phyloP scores from a whole-genome alignment of 2,888 invertebrate species.

The Synanthedon myopaeformis region DNA sequence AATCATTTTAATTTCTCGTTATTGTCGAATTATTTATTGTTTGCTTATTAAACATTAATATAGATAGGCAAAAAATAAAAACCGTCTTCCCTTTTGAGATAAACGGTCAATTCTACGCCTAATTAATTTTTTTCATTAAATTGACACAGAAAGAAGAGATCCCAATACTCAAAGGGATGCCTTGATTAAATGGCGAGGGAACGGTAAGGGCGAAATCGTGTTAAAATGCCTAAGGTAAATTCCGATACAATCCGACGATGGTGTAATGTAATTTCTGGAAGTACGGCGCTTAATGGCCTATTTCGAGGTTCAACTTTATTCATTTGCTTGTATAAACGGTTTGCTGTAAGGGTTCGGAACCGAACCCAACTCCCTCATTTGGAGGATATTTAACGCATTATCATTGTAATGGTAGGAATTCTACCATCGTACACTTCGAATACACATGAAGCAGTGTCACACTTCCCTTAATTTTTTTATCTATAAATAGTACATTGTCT shows the following conservation, averaged over 20 bases:
- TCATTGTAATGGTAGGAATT: slow-evolving; percentile 28
- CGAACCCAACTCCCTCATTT: slow-evolving; percentile 12
- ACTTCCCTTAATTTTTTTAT: too few species aligned
- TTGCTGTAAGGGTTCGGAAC: slow-evolving; percentile 6
- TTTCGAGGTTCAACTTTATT: slow-evolving; percentile 39
- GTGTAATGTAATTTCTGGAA: slow-evolving; percentile 37
- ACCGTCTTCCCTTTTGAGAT: background rate
- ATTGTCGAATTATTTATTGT: too few species aligned
- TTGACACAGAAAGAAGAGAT: slow-evolving; percentile 22
- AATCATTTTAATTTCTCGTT: too few species aligned
- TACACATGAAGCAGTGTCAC: too few species aligned
- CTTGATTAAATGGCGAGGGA: slow-evolving; percentile 41
- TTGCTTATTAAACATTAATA: too few species aligned
- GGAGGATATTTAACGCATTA: slow-evolving; percentile 18
- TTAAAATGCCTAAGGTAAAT: slow-evolving; percentile 28
- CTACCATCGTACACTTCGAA: background rate
- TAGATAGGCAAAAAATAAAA: too few species aligned
- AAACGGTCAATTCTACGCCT: slow-evolving; percentile 19
- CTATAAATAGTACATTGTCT: too few species aligned
- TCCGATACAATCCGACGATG: slow-evolving; percentile 33
- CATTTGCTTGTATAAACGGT: slow-evolving; percentile 11
- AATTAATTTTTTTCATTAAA: slow-evolving; percentile 38
- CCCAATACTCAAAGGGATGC: slow-evolving; percentile 23
- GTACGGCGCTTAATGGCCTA: slow-evolving; percentile 37
- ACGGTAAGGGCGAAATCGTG: slow-evolving; percentile 20